Evolutionary conservation across 64 coral and sea anemone species (phyloP).

Genomic region (Stichodactyla mertensii): DNA sequence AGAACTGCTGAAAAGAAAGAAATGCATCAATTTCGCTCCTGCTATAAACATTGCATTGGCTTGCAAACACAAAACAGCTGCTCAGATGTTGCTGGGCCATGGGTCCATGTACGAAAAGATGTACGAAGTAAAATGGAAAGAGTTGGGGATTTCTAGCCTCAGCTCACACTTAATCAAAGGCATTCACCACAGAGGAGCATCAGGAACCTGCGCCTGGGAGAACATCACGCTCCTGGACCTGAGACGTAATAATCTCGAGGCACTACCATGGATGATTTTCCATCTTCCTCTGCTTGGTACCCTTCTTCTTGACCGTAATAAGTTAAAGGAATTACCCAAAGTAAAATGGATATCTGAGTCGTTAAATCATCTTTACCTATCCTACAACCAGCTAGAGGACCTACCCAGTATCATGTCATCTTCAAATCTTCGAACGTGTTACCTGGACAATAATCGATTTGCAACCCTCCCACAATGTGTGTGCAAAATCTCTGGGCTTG

Average conservation of each 20-base stretch:
- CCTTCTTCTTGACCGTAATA: constrained; percentile 26
- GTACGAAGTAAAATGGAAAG: constrained; percentile 27
- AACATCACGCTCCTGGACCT: constrained; percentile 34
- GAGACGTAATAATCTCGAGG: constrained; percentile 21
- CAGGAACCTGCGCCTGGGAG: background rate
- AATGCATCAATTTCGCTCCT: constrained; percentile 18
- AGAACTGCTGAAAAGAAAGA: constrained; percentile 16
- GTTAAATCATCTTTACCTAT: constrained; percentile 35
- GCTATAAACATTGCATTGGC: constrained; percentile 43
- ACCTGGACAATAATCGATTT: constrained; percentile 39
- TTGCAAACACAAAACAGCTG: constrained; percentile 10
- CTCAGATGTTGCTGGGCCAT: constrained; percentile 18
- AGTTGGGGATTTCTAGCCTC: constrained; percentile 15
- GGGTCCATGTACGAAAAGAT: constrained; percentile 22
- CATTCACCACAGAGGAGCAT: background rate
- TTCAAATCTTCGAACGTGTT: constrained; percentile 33
- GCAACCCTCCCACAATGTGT: constrained; percentile 37
- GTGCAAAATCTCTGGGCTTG: constrained; percentile 21
- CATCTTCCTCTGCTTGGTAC: constrained; percentile 33
- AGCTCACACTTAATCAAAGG: constrained; percentile 11
- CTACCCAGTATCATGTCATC: constrained; percentile 31
- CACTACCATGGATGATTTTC: constrained; percentile 22
- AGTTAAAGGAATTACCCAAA: constrained; percentile 30
- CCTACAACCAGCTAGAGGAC: constrained; percentile 23
- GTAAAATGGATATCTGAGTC: constrained; percentile 29